phyloP scores from a whole-genome alignment of 2,888 invertebrate genomes.

The Polietes domitor region DNA sequence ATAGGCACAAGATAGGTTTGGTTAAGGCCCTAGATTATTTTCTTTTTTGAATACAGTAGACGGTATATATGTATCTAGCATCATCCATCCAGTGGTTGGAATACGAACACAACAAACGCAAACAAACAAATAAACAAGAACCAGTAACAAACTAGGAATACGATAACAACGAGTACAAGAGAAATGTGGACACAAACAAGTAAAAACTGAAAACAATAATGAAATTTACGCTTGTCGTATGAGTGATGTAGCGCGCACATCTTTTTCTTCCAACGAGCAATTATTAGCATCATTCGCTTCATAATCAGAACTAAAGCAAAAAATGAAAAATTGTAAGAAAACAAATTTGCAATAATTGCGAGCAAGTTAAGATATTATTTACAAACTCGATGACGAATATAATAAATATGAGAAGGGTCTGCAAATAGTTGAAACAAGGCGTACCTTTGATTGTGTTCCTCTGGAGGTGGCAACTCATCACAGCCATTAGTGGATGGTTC shows the following conservation, averaged over 20 bases:
- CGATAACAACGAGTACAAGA: background rate
- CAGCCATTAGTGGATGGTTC: slow-evolving; percentile 79
- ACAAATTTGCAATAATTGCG: slow-evolving; percentile 41
- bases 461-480: slow-evolving; percentile 77
- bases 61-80: too few relatives aligned
- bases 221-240: slow-evolving; percentile 75
- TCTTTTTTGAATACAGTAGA: too few relatives aligned
- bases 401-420: background rate
- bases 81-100: too few relatives aligned
- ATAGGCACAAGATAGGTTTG: too few relatives aligned
- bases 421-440: too few relatives aligned
- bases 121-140: slow-evolving; percentile 5
- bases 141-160: slow-evolving; percentile 42
- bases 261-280: slow-evolving; percentile 72
- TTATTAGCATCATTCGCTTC: slow-evolving; percentile 72
- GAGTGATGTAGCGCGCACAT: slow-evolving; percentile 72
- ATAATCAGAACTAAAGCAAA: slow-evolving; percentile 72
- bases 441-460: slow-evolving; percentile 72
- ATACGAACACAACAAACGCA: background rate
- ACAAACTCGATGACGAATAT: slow-evolving; percentile 1
- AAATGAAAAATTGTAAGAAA: slow-evolving; percentile 63
- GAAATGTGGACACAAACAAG: slow-evolving; percentile 30
- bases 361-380: slow-evolving; percentile 15
- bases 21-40: too few relatives aligned
- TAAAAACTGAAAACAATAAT: slow-evolving; percentile 53